Base-by-base conservation (phyloP, 2,113 vertebrate genomes). In the Zosterops borbonicus region DNA sequence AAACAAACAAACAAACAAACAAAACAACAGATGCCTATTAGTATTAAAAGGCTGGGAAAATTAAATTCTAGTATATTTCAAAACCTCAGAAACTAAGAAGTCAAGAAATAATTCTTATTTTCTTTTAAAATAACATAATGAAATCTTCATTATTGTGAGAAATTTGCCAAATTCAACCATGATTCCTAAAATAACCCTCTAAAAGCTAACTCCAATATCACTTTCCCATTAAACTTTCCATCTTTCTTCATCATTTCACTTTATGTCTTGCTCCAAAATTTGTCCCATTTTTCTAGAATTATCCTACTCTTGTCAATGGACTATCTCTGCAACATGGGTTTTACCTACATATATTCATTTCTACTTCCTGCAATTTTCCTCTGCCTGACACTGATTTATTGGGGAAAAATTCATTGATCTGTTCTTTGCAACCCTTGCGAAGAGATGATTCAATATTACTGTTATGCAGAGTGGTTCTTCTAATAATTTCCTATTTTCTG, bases 111-210 rank as follows among this genome's bases (percentile, higher is more conserved):
- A 37, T 35, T 44, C 5, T 14, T 53, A 18, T 52, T 88, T 83
- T 75, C 12, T 70, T 71, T 58, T 20, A 2, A 21, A 85, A 68
- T 4, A 74, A 49, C 7, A 25, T 53, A 69, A 64, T 37, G 5
- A 41, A 44, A 31, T 69, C 4, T 33, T 76, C 28, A 42, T 49
- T 58, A 53, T 44, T 74, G 44, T 60, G 35, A 41, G 20, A 46
- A 64, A 60, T 60, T 41, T 60, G 1, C 10, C 14, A 52, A 60
- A 83, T 37, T 1, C 22, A 59, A 6, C 7, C 20, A 55, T 18
- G 8, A 46, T 49, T 63, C 6, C 15, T 47, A 8, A 37, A 53
- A 77, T 12, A 22, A 0, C 1, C 4, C 9, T 33, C 4, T 22
- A 71, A 33, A 39, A 75, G 62, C 75, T 75, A 44, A 6, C 9